Base-by-base conservation (phyloP, 2,888 invertebrate species). In the Sylvicola cinctus region DNA sequence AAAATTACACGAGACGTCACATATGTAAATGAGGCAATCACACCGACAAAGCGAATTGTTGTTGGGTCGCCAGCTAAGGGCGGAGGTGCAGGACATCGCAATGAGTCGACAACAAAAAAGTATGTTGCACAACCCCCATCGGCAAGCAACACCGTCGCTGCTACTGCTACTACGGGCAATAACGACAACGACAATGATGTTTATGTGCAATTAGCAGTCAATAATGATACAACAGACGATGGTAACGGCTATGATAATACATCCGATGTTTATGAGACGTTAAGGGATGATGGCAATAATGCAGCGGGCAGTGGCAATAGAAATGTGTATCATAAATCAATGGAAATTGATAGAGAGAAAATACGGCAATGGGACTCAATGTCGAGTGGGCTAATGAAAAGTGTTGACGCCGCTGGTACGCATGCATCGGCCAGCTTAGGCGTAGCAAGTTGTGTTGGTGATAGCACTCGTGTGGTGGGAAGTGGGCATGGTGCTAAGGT, bases 291-390 rank as follows among this genome's bases (percentile, higher is more conserved):
- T 32, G 50, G 48, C 4, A 48, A 35, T 27, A 17, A 20, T 27
- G 16, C 23, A 15, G n/a, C 20, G 8, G 20, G 20, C 20, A 20
- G 8, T 20, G 8, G 5, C 4, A 8, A 20, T 8, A 8, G 20
- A 6, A 20, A 8, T 8, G 20, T 32, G 17, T 55, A 55, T 2
- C 45, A 65, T 46, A 58, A 62, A 41, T 65, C 63, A 34, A 63
- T 66, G 45, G 72, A 72, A 54, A 71, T 83, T 47, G 84, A 84
- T 61, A 70, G 84, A 46, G 84, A 84, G 60, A 83, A 78, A 45
- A 66, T 84, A 45, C 68, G 84, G 34, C 84, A 84, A 50, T 84
- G 84, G 84, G 84, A 84, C 60, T 68, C 83, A 47, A 70, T 84
- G 73, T 84, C 84, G 39, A 83, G 83, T 63, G 83, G 72, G 42